Base-by-base conservation (phyloP, 2,797 vertebrate species). In the Muscicapa comitata region DNA sequence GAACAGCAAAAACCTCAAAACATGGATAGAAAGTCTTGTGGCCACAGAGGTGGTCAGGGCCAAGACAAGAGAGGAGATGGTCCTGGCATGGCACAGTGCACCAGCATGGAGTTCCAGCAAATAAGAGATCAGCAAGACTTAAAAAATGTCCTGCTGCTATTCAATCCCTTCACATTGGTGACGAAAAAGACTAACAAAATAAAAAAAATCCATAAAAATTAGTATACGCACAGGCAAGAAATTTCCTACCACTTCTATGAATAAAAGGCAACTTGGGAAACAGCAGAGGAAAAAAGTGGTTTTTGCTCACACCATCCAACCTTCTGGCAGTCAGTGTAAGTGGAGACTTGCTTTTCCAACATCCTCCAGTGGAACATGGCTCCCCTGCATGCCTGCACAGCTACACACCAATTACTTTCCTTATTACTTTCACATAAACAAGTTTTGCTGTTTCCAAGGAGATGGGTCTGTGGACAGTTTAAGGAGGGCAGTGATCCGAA, bases 361-460 rank as follows among this genome's bases (percentile, higher is more conserved):
- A 8, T 67, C 13, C 35, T 71, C 50, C 14, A 7, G 63, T 37
- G 57, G 35, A 76, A 87, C 35, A 33, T 1, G 28, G 81, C 59
- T 87, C 33, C 47, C 63, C 61, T 0, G 0, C 74, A 67, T 38
- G 75, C 82, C 72, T 87, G 48, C 45, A 83, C 86, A 85, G 90
- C 63, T 57, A 57, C 2, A 11, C 43, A 75, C 51, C 78, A 47
- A 61, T 77, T 65, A 74, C 57, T 54, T 87, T 82, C 84, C 77
- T 82, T 54, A 71, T 67, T 67, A 55, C 88, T 63, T 59, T 61
- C 86, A 76, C 57, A 70, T 51, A 96, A 96, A 95, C 90, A 93
- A 91, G 70, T 50, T 71, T 33, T 57, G 65, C 62, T 1, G 88
- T 95, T 89, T 82, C 96, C 93, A 89, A 85, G 93, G 96, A 93